phyloP scores from a whole-genome alignment of 2,888 invertebrate species.

The Cosmopolites sordidus region DNA sequence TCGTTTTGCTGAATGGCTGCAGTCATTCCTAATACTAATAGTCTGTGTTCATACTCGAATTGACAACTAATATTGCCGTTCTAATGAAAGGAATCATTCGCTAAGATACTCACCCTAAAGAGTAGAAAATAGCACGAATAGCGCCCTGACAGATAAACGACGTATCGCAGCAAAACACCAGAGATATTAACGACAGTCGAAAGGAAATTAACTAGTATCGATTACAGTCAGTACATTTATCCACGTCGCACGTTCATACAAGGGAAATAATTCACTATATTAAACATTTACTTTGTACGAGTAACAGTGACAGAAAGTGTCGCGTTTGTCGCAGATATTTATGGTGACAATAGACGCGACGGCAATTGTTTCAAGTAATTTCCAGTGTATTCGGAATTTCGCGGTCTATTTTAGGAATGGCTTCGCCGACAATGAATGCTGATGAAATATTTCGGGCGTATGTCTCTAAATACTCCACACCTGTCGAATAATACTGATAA shows the following conservation, averaged over 20 bases:
- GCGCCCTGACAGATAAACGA: neutral
- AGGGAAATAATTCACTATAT: slow-evolving; percentile 15
- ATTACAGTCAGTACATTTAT: slow-evolving; percentile 7
- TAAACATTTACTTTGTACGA: slow-evolving; percentile 12
- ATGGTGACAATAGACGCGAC: slow-evolving; percentile 11
- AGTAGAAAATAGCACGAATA: neutral
- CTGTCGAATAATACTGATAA: neutral
- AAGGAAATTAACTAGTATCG: slow-evolving; percentile 13
- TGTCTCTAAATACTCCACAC: neutral
- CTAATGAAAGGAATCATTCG: no score
- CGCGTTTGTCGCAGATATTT: slow-evolving; percentile 13
- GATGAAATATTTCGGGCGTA: neutral
- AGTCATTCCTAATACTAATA: no score
- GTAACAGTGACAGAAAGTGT: slow-evolving; percentile 12
- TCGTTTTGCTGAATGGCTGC: no score
- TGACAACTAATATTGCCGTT: no score
- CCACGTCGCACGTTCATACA: slow-evolving; percentile 8
- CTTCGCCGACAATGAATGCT: slow-evolving; percentile 4
- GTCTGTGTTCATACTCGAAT: no score
- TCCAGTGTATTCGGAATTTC: slow-evolving; percentile 9
- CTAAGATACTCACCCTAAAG: no score
- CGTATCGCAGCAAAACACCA: neutral
- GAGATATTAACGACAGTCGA: neutral
- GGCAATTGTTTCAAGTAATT: slow-evolving; percentile 15
- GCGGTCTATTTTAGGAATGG: slow-evolving; percentile 11